Evolutionary conservation across 23 tunicate species (phyloP).

Genomic region (Styela clava): DNA sequence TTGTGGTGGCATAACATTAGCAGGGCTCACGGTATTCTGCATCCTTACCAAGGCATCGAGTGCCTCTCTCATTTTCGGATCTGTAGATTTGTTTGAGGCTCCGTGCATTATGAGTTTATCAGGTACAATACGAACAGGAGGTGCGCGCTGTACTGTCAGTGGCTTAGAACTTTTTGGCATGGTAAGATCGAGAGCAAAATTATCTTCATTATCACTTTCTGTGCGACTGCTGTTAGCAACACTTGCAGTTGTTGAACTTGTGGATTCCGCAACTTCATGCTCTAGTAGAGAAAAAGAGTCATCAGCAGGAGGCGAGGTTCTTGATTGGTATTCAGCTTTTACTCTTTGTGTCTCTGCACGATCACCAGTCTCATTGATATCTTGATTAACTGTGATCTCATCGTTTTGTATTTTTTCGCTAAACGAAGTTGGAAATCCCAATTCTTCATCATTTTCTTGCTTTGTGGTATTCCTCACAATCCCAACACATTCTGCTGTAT

Average conservation of each 20-base stretch:
- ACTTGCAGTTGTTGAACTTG: conserved; percentile 5
- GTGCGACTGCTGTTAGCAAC: neutral
- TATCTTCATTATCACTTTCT: neutral
- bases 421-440: neutral
- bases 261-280: conserved; percentile 4
- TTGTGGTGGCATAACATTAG: neutral
- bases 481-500: too few species aligned
- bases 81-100: neutral
- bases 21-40: neutral
- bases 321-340: neutral
- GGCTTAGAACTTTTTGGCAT: conserved; percentile 15
- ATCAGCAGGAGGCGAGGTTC: conserved; percentile 15
- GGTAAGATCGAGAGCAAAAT: conserved; percentile 36
- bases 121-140: neutral
- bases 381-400: neutral
- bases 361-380: neutral
- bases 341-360: neutral
- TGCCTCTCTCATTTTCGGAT: conserved; percentile 22
- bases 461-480: neutral
- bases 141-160: neutral
- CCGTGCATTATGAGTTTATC: neutral
- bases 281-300: conserved; percentile 6
- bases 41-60: conserved; percentile 25
- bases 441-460: neutral
- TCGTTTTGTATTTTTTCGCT: neutral